Evolutionary conservation across 2,797 vertebrate species (phyloP).

Genomic region (Tiaroga cobitis): DNA sequence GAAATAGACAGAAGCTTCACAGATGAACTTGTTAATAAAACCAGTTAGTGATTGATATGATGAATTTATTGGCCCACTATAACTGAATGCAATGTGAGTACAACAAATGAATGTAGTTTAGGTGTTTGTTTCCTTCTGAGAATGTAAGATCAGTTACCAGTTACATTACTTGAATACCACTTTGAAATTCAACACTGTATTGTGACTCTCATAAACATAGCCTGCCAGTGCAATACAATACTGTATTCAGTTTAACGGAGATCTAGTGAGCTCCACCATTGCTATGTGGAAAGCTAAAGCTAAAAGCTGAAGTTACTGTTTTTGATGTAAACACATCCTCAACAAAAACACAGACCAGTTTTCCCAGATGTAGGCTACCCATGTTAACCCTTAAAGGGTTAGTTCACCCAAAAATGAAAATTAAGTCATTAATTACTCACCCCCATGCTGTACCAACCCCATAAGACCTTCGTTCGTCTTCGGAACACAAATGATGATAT

Average conservation of each 20-base stretch:
- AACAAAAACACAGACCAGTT: not conserved
- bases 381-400: too few species aligned
- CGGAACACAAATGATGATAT: too few species aligned
- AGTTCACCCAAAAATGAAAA: too few species aligned
- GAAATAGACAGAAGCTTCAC: not conserved
- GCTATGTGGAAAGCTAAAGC: not conserved
- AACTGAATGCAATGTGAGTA: conserved; percentile 2
- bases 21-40: not conserved
- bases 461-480: too few species aligned
- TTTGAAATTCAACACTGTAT: conserved; percentile 52
- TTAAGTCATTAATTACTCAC: too few species aligned
- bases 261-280: conserved; percentile 1
- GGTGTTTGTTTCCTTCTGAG: conserved; percentile 32
- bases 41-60: not conserved
- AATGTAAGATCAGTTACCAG: conserved; percentile 42
- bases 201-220: conserved; percentile 36
- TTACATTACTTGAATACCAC: conserved; percentile 31
- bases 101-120: conserved; percentile 11
- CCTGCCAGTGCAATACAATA: conserved; percentile 45
- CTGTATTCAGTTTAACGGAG: conserved; percentile 21
- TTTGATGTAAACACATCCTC: not conserved
- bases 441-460: too few species aligned
- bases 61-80: not conserved
- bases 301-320: not conserved
- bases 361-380: not conserved